A percentile compares a stretch with the other conserved stretches of the same genome.
These are phyloP conservation scores for Platysternon megacephalum DNA, from an alignment of 2,113 vertebrate genomes.

Conservation along the genomic window DNA sequence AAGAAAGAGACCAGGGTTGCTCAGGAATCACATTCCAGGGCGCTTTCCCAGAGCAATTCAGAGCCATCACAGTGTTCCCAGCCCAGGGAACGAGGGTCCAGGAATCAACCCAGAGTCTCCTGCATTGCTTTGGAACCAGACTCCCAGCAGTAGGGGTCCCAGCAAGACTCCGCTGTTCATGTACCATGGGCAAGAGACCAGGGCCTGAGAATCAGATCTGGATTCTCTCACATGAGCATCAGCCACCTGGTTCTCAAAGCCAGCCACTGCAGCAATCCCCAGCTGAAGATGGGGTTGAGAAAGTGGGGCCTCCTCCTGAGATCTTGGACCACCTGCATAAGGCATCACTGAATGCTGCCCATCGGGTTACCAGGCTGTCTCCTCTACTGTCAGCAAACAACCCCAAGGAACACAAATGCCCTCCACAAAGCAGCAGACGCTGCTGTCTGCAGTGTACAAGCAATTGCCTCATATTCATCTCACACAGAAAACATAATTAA, in stretches of 20 bases:
- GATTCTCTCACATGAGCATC: not conserved
- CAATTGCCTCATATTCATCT: slow-evolving; percentile 4
- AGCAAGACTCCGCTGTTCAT: not conserved
- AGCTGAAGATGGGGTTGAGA: not conserved
- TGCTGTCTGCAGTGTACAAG: not conserved
- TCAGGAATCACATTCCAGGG: not conserved
- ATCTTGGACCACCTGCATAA: not conserved
- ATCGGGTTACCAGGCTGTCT: not conserved
- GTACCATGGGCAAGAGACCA: not conserved
- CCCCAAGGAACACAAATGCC: not conserved
- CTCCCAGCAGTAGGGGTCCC: not conserved
- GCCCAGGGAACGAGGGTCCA: not conserved
- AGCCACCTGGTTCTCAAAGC: not conserved
- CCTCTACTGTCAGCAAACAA: not conserved
- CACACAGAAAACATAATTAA: slow-evolving; percentile 64
- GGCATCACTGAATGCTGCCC: not conserved
- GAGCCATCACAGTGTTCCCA: not conserved
- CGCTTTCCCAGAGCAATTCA: not conserved
- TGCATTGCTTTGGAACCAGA: not conserved
- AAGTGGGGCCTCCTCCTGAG: not conserved
- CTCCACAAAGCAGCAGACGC: not conserved
- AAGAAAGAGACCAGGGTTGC: not conserved
- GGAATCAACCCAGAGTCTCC: not conserved
- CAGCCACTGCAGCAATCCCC: not conserved
- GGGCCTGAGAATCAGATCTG: not conserved